Base-by-base conservation (phyloP, 2,888 invertebrate genomes). In the Adelognathus sp. region DNA sequence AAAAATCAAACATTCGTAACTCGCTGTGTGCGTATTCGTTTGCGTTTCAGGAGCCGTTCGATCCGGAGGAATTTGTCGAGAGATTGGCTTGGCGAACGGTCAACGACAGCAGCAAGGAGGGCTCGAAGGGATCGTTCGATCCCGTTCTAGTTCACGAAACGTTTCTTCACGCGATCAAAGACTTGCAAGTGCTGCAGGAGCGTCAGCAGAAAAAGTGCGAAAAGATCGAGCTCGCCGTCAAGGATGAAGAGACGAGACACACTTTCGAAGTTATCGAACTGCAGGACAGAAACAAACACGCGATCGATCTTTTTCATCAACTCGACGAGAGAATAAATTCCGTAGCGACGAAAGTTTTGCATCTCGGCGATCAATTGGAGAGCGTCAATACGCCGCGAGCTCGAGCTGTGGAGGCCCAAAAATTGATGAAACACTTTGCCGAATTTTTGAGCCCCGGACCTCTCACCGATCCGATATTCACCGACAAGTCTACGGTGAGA, bases 351-450 rank as follows among this genome's bases (percentile, higher is more conserved):
- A 98, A 99, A 92, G 99, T 99, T 0, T 95, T 99, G 56, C 99
- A 99, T 92, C 94, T 99, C n/a, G 99, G 99, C 0, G 99, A 99
- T 92, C 99, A 99, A 90, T 93, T 99, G 52, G 99, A 99, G 87
- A 98, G 97, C 82, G 98, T 99, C 0, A 97, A 99, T 89, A 98
- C 97, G 0, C 99, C 99, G 0, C 92, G 99, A 72, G 96, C 98
- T 14, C 93, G 99, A 75, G 98, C 98, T 0, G 97, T 97, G 0
- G 99, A 99, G 87, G 99, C 99, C 0, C 96, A 98, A 86, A 96
- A 97, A 87, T 92, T 99, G 24, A 95, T 99, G 93, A 96, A 96
- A 72, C 96, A 97, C 91, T 97, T 99, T 91, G 95, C 97, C 1
- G 98, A 98, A 88, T 99, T 99, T 91, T 93, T 99, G 2, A 95